Percentiles rank a stretch among this genome's conserved stretches.
phyloP scores from a whole-genome alignment of 2,888 invertebrate species.

The Gymnocheta viridis region DNA sequence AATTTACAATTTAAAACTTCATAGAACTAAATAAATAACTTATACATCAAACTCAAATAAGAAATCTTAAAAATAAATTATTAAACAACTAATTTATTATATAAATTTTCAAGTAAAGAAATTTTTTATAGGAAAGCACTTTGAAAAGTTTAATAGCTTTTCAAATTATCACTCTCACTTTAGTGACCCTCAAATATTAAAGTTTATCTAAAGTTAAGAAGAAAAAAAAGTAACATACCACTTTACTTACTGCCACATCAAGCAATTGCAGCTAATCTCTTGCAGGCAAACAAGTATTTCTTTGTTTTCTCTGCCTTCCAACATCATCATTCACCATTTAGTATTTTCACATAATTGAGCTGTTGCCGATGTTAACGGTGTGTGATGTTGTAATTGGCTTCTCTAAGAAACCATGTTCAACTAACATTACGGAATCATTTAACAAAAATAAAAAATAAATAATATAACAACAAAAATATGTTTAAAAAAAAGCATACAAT shows the following conservation, averaged over 20 bases:
- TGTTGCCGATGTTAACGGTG: constrained; percentile 40
- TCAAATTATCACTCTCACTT: not conserved
- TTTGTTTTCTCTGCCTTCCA: not conserved
- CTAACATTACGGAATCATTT: constrained; percentile 60
- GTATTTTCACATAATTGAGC: constrained; percentile 55
- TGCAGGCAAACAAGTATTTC: not conserved
- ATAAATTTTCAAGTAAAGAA: no score
- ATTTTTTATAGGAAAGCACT: no score
- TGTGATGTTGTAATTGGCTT: constrained; percentile 61
- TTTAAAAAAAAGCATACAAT: constrained; percentile 2
- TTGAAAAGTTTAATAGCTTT: not conserved
- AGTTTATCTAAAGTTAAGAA: not conserved
- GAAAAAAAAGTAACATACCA: not conserved
- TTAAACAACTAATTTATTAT: no score
- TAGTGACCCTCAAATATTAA: not conserved
- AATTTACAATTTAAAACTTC: no score
- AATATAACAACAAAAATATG: constrained; percentile 13
- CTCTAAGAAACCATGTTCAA: constrained; percentile 40
- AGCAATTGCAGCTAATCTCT: constrained; percentile 15
- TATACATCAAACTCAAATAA: no score
- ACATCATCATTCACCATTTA: constrained; percentile 8
- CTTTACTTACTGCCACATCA: not conserved
- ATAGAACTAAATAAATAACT: no score
- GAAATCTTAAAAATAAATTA: no score
- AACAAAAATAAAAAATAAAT: constrained; percentile 35